Evolutionary conservation across 2,113 vertebrate genomes (phyloP).

Genomic region (Tapirus terrestris): DNA sequence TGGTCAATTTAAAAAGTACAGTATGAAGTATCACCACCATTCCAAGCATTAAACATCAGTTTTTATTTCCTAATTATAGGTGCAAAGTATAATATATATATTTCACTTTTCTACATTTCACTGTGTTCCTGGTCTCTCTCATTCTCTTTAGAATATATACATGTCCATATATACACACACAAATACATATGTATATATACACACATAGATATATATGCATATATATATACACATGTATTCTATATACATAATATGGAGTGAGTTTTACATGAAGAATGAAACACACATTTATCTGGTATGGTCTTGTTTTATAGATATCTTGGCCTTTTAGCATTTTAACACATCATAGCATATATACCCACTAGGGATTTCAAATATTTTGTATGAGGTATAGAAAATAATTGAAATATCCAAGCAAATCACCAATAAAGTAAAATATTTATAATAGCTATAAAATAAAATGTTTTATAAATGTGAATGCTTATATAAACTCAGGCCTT

Average conservation of each 20-base stretch:
- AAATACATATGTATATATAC: background rate
- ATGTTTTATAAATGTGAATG: background rate
- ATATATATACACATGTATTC: background rate
- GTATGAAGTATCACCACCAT: background rate
- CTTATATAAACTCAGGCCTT: background rate
- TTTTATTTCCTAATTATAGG: background rate
- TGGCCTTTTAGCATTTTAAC: background rate
- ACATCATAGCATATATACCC: background rate
- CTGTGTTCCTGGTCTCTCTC: background rate
- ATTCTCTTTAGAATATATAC: background rate
- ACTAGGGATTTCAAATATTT: background rate
- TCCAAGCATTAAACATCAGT: background rate
- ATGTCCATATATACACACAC: background rate
- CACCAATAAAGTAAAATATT: background rate
- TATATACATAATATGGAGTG: background rate
- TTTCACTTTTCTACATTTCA: background rate
- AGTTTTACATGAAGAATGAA: background rate
- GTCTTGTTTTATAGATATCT: background rate
- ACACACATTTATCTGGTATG: background rate
- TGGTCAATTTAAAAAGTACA: background rate
- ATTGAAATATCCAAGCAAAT: constrained; percentile 20
- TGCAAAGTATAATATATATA: background rate
- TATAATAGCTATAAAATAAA: background rate
- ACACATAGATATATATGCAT: background rate
- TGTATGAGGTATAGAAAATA: background rate